Base-by-base conservation (phyloP, 2,888 invertebrate genomes). In the Athripsodes cinereus region DNA sequence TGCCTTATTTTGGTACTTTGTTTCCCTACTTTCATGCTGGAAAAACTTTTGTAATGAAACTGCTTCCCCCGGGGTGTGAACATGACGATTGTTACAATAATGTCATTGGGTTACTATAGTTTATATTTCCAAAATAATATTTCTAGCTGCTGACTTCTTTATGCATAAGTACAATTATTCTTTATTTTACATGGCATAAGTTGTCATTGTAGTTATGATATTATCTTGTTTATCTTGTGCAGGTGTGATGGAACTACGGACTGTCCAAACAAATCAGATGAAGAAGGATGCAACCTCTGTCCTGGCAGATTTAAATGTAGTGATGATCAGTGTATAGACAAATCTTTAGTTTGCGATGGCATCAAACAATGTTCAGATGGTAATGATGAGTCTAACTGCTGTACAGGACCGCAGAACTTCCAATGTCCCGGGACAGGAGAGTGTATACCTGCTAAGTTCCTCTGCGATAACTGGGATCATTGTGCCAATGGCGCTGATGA, bases 401-500 rank as follows among this genome's bases (percentile, higher is more conserved):
- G 91, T 68, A 79, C 79, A 52, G 70, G 75, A 1, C 76, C 77
- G 0, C 73, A 80, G 66, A 80, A 81, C 59, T 90, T 88, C 68
- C 83, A 83, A 55, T 90, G 90, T 69, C 85, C 84, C n/a, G 83
- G 83, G 57, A 86, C 84, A 46, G 84, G 85, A 16, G 81, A 86
- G 0, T 92, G 92, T 66, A 82, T 92, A 19, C 79, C 88, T 0
- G 74, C 81, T 2, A 74, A 80, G 0, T 72, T 82, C 6, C 74
- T 91, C 1, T 93, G 93, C 67, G 90, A 93, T 71, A 86, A 87
- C 0, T 84, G 82, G 71, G 82, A 82, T 10, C 84, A 92, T 69
- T 93, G 93, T 69, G 84, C 83, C 1, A 91, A 92, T 72, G 90
- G 89, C 1, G 83, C 87, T 1, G 92, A 93, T 70, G 93, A 93